Evolutionary conservation across 2,888 invertebrate species (phyloP).

Genomic region (Nomada goodeniana): DNA sequence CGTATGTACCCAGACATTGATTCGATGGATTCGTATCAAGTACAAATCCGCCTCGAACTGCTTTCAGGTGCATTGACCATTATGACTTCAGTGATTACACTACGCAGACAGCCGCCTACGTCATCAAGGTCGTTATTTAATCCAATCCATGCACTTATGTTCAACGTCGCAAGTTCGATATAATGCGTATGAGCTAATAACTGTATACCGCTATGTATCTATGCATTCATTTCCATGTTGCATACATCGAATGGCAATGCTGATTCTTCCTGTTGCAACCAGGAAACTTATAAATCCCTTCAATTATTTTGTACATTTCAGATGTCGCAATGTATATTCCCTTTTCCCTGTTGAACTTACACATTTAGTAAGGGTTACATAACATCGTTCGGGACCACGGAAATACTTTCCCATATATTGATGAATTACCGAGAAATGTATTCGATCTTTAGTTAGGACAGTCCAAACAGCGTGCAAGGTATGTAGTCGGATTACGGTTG

Average conservation of each 20-base stretch:
- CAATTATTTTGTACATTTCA: not conserved
- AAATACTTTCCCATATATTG: not conserved
- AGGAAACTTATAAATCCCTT: not conserved
- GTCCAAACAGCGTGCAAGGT: not conserved
- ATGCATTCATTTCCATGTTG: slow-evolving; percentile 7
- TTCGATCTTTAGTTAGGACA: not conserved
- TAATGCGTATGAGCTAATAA: slow-evolving; percentile 23
- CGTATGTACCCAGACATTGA: slow-evolving; percentile 1
- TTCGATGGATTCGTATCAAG: slow-evolving; percentile 1
- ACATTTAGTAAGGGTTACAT: slow-evolving; percentile 29
- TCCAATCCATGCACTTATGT: slow-evolving; percentile 63
- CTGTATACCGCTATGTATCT: slow-evolving; percentile 3
- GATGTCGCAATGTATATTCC: slow-evolving; percentile 3
- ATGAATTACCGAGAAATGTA: not conserved
- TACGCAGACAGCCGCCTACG: slow-evolving; percentile 43
- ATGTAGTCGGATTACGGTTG: not conserved
- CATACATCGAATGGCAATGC: not conserved
- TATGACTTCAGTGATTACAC: slow-evolving; percentile 31
- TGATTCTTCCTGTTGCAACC: not conserved
- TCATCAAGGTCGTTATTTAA: slow-evolving; percentile 68
- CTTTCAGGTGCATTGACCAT: slow-evolving; percentile 68
- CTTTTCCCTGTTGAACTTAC: slow-evolving; percentile 14
- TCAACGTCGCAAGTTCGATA: slow-evolving; percentile 31
- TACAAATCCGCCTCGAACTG: slow-evolving; percentile 24
- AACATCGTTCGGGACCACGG: slow-evolving; percentile 19